A percentile compares a stretch with the other conserved stretches of the same genome.
Evolutionary conservation across 2,113 vertebrate species (phyloP).

Genomic region (human (Homo sapiens)): GRCh38 chr18:73362501-73363000

Average conservation of each 20-base stretch:
- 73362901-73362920: background rate
- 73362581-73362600: background rate
- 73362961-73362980: background rate
- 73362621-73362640: background rate
- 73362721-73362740: background rate
- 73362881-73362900: background rate
- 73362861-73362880: background rate
- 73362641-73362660: background rate
- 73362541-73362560: background rate
- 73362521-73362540: background rate
- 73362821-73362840: background rate
- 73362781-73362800: background rate
- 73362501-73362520: background rate
- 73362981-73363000: background rate
- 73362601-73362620: background rate
- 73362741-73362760: background rate
- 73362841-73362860: background rate
- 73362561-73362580: background rate
- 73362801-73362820: background rate
- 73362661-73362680: background rate
- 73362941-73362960: background rate
- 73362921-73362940: background rate
- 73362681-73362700: background rate
- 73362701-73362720: background rate
- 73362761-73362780: background rate